phyloP scores from a whole-genome alignment of 30 jellyfish, hydroid and myxozoan species.

The Euphysa ruthae region DNA sequence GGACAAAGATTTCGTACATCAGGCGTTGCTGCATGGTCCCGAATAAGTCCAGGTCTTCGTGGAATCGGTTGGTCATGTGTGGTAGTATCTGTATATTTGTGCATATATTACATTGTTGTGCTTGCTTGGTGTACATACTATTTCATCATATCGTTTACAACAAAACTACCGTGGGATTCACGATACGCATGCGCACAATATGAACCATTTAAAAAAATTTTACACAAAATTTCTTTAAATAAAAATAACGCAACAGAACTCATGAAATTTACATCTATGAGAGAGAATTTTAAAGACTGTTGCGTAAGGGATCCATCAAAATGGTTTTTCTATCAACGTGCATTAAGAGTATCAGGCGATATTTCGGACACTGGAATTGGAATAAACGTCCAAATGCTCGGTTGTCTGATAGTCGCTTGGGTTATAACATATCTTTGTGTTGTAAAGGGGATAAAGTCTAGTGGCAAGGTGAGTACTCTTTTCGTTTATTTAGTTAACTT shows the following conservation, averaged over 20 bases:
- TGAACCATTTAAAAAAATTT: constrained; percentile 29
- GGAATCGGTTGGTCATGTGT: constrained; percentile 85
- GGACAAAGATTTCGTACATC: constrained; percentile 82
- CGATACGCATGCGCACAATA: constrained; percentile 56
- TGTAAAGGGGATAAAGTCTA: constrained; percentile 90
- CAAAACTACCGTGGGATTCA: constrained; percentile 69
- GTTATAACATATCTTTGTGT: constrained; percentile 68
- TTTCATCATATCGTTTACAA: constrained; percentile 65
- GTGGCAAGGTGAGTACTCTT: constrained; percentile 99
- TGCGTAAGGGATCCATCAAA: constrained; percentile 84
- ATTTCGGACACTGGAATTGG: constrained; percentile 81
- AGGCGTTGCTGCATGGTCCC: constrained; percentile 65
- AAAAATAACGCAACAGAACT: too few relatives aligned
- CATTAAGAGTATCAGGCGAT: constrained; percentile 56
- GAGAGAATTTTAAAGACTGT: constrained; percentile 25
- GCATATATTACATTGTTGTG: constrained; percentile 77
- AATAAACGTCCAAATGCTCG: constrained; percentile 38
- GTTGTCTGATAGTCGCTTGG: constrained; percentile 85
- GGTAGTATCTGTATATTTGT: constrained; percentile 65
- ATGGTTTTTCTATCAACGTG: constrained; percentile 67
- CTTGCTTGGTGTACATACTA: constrained; percentile 86
- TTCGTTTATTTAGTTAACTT: too few relatives aligned
- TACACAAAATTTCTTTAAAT: neutral
- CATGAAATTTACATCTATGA: too few relatives aligned
- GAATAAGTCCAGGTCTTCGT: constrained; percentile 67